These are phyloP conservation scores for Watsonalla binaria DNA, from an alignment of 2,888 invertebrate genomes.

Conservation along the genomic window DNA sequence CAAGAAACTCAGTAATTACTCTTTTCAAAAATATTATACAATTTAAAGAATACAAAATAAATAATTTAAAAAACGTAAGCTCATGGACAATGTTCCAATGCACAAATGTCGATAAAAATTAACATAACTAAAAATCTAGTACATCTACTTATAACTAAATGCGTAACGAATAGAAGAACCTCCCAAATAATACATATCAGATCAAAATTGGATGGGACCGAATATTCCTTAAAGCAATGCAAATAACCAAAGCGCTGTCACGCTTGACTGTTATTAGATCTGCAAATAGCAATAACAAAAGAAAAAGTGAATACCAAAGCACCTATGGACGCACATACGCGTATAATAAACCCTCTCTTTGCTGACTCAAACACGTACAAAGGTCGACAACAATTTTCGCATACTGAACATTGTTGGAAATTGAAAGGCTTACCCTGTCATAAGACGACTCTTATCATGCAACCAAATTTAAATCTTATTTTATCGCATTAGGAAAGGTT, in stretches of 20 bases:
- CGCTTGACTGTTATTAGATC: conserved; percentile 21
- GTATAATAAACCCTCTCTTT: conserved; percentile 29
- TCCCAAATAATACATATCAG: neutral
- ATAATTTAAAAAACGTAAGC: no score
- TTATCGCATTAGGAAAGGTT: conserved; percentile 10
- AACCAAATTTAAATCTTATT: conserved; percentile 23
- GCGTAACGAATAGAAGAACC: neutral
- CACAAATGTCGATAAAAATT: no score
- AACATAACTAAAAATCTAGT: no score
- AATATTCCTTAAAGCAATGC: neutral
- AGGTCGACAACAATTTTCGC: conserved; percentile 64
- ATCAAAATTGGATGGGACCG: neutral
- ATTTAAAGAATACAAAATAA: no score
- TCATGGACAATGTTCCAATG: neutral
- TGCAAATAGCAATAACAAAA: conserved; percentile 14
- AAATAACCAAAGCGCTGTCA: conserved; percentile 13
- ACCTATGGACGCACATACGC: conserved; percentile 23
- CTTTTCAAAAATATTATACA: no score
- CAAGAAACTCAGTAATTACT: no score
- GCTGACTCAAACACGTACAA: conserved; percentile 51
- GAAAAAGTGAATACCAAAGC: conserved; percentile 31
- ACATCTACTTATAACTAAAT: no score
- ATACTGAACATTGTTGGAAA: conserved; percentile 61
- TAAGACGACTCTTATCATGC: conserved; percentile 18
- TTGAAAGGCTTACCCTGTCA: conserved; percentile 54